phyloP scores from a whole-genome alignment of 2,888 invertebrate genomes.

The Magallana nippona region DNA sequence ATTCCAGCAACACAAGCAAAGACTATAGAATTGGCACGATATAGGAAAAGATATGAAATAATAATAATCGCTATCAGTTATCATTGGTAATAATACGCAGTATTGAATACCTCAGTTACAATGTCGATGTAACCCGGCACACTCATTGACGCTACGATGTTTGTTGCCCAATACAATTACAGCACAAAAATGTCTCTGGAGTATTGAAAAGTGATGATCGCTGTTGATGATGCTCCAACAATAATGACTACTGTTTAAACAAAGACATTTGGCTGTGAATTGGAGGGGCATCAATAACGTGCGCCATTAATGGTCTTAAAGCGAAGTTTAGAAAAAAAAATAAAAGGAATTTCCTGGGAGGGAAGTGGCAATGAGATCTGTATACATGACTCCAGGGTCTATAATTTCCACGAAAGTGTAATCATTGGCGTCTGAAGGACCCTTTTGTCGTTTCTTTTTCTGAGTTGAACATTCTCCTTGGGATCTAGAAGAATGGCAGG shows the following conservation, averaged over 20 bases:
- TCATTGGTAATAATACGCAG: no score
- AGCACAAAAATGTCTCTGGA: background rate
- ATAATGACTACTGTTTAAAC: slow-evolving; percentile 13
- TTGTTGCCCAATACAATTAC: slow-evolving; percentile 27
- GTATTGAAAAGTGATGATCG: background rate
- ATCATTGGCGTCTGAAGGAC: background rate
- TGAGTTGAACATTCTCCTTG: no score
- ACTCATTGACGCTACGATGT: background rate
- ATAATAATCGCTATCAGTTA: no score
- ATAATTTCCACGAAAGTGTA: background rate
- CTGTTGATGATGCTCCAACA: background rate
- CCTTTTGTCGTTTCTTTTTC: background rate
- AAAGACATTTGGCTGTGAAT: slow-evolving; percentile 12
- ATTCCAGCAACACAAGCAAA: no score
- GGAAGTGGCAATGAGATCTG: slow-evolving; percentile 9
- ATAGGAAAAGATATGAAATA: no score
- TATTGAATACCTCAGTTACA: background rate
- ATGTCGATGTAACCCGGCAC: background rate
- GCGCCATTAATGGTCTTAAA: slow-evolving; percentile 7
- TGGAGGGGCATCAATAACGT: slow-evolving; percentile 15
- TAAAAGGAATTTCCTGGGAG: background rate
- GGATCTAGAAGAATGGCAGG: background rate
- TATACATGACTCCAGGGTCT: background rate
- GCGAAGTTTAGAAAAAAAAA: slow-evolving; percentile 9
- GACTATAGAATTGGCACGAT: no score